A percentile compares a stretch with the other conserved stretches of the same genome.
phyloP scores from a whole-genome alignment of 2,797 vertebrate genomes.

The Triplophysa yarkandensis region DNA sequence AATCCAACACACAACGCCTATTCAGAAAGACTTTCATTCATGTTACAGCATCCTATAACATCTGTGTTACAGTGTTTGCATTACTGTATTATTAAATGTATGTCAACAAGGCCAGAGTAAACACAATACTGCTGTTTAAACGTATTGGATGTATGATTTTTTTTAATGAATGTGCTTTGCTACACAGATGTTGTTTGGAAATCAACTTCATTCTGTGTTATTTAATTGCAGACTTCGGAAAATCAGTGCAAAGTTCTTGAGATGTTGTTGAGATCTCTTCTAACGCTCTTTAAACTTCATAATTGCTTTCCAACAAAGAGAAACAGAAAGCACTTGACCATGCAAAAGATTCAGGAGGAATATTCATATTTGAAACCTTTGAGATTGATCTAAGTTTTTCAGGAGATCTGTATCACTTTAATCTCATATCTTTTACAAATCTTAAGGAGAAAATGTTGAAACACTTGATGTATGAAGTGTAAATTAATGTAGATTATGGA shows the following conservation, averaged over 20 bases:
- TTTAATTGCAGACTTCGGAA: neutral
- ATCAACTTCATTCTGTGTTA: neutral
- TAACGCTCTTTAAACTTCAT: neutral
- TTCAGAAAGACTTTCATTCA: conserved; percentile 24
- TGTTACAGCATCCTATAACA: neutral
- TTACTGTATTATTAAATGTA: neutral
- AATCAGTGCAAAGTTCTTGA: neutral
- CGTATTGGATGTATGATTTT: no score
- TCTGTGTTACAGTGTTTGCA: neutral
- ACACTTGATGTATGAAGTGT: no score
- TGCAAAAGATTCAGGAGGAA: neutral
- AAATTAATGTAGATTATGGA: no score
- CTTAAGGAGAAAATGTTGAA: no score
- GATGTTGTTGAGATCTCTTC: neutral
- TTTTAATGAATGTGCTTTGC: neutral
- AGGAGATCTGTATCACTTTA: no score
- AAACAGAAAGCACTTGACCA: neutral
- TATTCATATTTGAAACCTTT: no score
- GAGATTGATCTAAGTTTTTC: no score
- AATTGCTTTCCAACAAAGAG: neutral
- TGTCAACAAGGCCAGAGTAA: neutral
- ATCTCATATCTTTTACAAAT: no score
- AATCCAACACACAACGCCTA: conserved; percentile 2
- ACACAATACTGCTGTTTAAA: no score
- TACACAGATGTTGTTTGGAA: neutral